Conservation (phyloP, 2,888 invertebrate species). For the Tinea trinotella region DNA sequence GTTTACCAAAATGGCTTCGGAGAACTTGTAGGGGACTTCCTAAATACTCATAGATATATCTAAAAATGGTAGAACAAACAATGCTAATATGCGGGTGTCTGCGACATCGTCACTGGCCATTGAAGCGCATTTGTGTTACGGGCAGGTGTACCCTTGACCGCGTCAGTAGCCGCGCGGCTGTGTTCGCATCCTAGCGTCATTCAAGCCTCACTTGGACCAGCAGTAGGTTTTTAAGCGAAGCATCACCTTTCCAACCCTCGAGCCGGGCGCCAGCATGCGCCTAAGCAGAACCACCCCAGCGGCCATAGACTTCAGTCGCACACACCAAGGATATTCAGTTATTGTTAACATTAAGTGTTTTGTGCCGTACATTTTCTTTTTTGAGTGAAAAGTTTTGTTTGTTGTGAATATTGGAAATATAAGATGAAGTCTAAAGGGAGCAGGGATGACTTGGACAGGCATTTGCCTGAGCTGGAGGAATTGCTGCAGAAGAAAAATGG, state of each 20-base stretch:
- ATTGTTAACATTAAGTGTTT: conserved; percentile 8
- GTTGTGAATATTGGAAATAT: not conserved
- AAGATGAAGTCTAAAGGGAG: conserved; percentile 42
- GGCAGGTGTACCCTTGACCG: conserved; percentile 46
- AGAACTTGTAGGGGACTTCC: not conserved
- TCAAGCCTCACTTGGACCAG: conserved; percentile 24
- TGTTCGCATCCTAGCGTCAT: conserved; percentile 48
- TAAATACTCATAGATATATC: not conserved
- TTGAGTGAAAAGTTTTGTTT: conserved; percentile 8
- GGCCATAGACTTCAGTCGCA: not conserved
- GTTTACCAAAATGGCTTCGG: not conserved
- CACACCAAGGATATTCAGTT: not conserved
- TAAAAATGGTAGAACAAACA: not conserved
- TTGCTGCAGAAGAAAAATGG: conserved; percentile 49
- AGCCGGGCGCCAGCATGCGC: conserved; percentile 12
- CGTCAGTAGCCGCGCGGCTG: conserved; percentile 55
- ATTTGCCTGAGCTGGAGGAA: conserved; percentile 53
- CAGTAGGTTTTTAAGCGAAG: conserved; percentile 34
- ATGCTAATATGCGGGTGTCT: conserved; percentile 6
- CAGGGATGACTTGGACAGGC: conserved; percentile 34
- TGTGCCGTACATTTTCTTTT: conserved; percentile 14
- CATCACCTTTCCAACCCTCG: conserved; percentile 30
- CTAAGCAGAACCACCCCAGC: not conserved
- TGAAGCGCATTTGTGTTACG: conserved; percentile 7
- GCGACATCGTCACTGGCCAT: conserved; percentile 11